Conservation (phyloP, 1,140 invertebrate genomes). For the Uloborus diversus region DNA sequence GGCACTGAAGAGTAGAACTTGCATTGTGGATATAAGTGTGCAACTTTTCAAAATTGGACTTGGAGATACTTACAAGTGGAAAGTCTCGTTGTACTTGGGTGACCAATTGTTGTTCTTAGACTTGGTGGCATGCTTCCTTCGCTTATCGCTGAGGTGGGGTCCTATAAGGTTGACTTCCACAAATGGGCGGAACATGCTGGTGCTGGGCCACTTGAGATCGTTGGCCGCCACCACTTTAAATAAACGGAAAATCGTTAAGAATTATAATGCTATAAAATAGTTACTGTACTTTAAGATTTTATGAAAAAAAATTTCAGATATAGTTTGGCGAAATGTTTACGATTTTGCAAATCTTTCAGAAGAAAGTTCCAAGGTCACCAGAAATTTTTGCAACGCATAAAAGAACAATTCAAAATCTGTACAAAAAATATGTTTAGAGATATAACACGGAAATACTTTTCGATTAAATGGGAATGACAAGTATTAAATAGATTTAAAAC, state of each 20-base stretch:
- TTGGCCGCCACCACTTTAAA: slow-evolving; percentile 95
- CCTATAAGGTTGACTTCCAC: slow-evolving; percentile 99
- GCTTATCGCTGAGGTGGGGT: slow-evolving; percentile 96
- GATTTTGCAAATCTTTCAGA: too few relatives aligned
- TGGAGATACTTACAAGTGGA: slow-evolving; percentile 90
- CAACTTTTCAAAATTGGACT: too few relatives aligned
- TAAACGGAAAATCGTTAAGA: slow-evolving; percentile 53
- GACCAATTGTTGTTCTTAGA: slow-evolving; percentile 99
- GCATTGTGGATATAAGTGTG: too few relatives aligned
- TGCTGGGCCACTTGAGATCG: slow-evolving; percentile 96
- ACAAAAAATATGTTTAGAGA: too few relatives aligned
- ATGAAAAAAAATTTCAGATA: background rate
- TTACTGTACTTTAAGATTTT: background rate
- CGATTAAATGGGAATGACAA: too few relatives aligned
- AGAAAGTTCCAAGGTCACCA: too few relatives aligned
- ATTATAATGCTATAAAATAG: background rate
- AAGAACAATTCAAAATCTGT: too few relatives aligned
- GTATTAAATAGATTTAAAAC: too few relatives aligned
- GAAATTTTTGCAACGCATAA: too few relatives aligned
- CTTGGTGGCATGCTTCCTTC: slow-evolving; percentile 97
- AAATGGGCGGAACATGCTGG: slow-evolving; percentile 97
- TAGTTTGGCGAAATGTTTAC: background rate
- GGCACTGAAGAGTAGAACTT: too few relatives aligned
- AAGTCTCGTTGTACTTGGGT: slow-evolving; percentile 99
- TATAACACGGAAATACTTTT: too few relatives aligned